Evolutionary conservation across 1,140 invertebrate species (phyloP).

Genomic region (Andrena cerasifolii): DNA sequence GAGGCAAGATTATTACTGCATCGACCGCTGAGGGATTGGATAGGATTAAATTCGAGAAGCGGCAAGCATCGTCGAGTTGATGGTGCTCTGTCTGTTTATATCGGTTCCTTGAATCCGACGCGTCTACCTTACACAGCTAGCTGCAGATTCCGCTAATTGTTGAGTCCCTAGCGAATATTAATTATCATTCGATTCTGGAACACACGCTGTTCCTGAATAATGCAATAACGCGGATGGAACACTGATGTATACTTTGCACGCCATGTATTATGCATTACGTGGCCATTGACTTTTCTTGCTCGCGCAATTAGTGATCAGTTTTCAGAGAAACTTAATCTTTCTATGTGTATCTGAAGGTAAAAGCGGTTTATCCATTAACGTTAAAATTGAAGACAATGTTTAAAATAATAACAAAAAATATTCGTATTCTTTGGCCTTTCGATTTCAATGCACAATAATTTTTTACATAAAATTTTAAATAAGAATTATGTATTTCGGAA

Average conservation of each 20-base stretch:
- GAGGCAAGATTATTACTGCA: constrained; percentile 32
- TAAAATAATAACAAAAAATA: too few species aligned
- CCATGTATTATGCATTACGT: constrained; percentile 31
- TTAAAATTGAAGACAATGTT: too few species aligned
- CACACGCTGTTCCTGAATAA: constrained; percentile 38
- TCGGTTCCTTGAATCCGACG: not conserved
- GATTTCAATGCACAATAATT: too few species aligned
- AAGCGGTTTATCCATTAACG: too few species aligned
- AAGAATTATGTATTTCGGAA: too few species aligned
- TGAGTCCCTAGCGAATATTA: constrained; percentile 56
- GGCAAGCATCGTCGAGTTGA: not conserved
- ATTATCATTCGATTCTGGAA: constrained; percentile 57
- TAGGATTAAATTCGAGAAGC: constrained; percentile 39
- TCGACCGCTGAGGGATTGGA: constrained; percentile 8
- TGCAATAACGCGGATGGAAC: constrained; percentile 38
- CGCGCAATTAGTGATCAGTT: not conserved
- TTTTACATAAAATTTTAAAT: too few species aligned
- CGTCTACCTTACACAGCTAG: not conserved
- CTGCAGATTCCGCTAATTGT: constrained; percentile 48
- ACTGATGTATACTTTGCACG: constrained; percentile 35
- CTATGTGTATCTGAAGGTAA: too few species aligned
- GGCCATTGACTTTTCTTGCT: constrained; percentile 14
- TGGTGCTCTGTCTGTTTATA: not conserved
- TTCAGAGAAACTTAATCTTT: not conserved
- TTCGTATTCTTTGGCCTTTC: too few species aligned